phyloP scores from a whole-genome alignment of 2,888 invertebrate species.

The Muscina levida region DNA sequence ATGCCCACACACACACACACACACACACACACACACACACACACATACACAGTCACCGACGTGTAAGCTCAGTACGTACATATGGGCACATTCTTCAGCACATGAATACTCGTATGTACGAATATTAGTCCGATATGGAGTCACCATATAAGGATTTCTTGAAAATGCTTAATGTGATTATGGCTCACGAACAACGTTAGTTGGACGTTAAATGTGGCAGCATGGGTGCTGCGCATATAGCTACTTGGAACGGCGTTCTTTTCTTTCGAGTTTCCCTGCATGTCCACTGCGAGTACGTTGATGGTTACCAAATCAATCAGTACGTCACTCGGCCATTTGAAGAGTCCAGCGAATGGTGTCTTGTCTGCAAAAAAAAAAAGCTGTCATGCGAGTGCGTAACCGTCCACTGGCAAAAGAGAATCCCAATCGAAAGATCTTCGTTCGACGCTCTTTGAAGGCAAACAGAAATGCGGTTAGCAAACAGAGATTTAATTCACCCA shows the following conservation, averaged over 20 bases:
- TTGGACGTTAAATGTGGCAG: slow-evolving; percentile 7
- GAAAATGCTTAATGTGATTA: slow-evolving; percentile 39
- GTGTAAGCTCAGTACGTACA: background rate
- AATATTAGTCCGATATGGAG: slow-evolving; percentile 2
- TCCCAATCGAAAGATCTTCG: no score
- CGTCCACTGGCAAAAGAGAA: no score
- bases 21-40: background rate
- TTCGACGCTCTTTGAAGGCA: background rate
- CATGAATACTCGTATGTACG: background rate
- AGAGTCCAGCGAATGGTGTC: background rate
- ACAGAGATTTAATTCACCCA: no score
- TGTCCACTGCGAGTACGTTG: background rate
- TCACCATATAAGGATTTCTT: slow-evolving; percentile 48
- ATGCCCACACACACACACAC: background rate
- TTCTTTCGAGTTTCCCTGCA: background rate
- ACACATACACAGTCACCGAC: background rate
- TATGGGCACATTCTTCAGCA: no score
- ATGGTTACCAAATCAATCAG: slow-evolving; percentile 22
- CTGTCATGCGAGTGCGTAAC: no score
- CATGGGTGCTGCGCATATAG: slow-evolving; percentile 9
- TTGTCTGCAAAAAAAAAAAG: background rate
- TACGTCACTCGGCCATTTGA: background rate
- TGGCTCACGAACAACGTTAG: slow-evolving; percentile 49
- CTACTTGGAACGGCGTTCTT: background rate
- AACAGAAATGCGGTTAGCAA: no score